Evolutionary conservation across 2,797 vertebrate genomes (phyloP).

Genomic region (Eleutherodactylus coqui): DNA sequence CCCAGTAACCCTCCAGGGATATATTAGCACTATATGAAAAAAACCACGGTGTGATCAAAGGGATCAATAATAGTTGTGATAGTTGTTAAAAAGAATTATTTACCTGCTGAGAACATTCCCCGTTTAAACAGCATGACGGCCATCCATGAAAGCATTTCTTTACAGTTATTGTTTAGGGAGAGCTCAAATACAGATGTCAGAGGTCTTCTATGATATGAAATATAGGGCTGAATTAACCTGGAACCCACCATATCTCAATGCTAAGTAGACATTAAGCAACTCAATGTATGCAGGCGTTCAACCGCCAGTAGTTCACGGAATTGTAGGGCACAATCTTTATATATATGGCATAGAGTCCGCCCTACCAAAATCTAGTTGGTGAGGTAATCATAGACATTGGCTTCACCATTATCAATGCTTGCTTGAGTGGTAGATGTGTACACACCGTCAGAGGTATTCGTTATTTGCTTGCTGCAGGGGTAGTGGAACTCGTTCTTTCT

Average conservation of each 20-base stretch:
- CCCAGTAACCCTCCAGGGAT: slow-evolving; percentile 2
- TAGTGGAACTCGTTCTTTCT: too few species aligned
- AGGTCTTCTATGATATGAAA: not conserved
- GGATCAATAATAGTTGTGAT: slow-evolving; percentile 8
- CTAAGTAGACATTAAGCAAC: too few species aligned
- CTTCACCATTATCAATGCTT: too few species aligned
- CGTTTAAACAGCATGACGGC: not conserved
- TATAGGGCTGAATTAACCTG: not conserved
- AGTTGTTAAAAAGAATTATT: slow-evolving; percentile 2
- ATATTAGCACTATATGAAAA: slow-evolving; percentile 19
- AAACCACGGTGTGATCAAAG: not conserved
- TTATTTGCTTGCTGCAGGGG: too few species aligned
- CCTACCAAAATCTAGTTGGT: too few species aligned
- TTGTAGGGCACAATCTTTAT: too few species aligned
- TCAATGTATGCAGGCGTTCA: too few species aligned
- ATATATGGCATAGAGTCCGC: too few species aligned
- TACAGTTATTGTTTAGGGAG: not conserved
- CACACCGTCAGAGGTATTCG: too few species aligned
- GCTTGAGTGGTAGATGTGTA: too few species aligned
- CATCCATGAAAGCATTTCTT: not conserved
- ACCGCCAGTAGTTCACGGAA: too few species aligned
- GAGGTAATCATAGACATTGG: too few species aligned
- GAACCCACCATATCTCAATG: not conserved
- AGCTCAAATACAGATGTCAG: not conserved
- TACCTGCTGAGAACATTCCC: not conserved